Percentiles rank a stretch among this genome's conserved stretches.
phyloP scores from a whole-genome alignment of 2,888 invertebrate genomes.

The Chamaedrilus cognettii region DNA sequence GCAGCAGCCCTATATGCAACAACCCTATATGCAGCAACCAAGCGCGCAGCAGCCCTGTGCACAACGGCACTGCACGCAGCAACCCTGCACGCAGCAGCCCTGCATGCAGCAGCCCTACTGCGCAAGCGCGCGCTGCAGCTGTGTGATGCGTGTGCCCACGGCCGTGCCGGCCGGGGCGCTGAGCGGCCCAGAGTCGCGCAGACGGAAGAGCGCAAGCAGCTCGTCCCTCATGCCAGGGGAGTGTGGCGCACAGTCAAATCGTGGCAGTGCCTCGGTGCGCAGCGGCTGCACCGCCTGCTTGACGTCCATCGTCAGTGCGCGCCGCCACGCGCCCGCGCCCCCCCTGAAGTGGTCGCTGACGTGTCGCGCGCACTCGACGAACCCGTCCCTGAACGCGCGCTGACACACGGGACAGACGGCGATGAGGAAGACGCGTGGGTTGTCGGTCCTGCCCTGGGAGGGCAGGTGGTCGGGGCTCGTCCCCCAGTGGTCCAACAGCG shows the following conservation, averaged over 20 bases:
- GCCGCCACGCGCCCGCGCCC: not conserved
- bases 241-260: not conserved
- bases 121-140: too few species aligned
- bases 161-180: not conserved
- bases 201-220: not conserved
- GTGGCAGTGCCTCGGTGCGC: not conserved
- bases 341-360: not conserved
- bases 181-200: not conserved
- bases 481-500: conserved; percentile 3
- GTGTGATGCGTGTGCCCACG: too few species aligned
- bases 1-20: too few species aligned
- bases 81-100: too few species aligned
- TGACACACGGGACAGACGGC: not conserved
- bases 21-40: too few species aligned
- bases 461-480: not conserved
- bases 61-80: too few species aligned
- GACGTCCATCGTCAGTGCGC: not conserved
- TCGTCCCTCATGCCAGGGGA: conserved; percentile 6
- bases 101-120: too few species aligned
- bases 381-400: not conserved
- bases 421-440: not conserved
- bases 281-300: conserved; percentile 6
- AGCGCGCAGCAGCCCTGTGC: too few species aligned
- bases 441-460: not conserved
- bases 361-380: not conserved